Percentiles rank a stretch among this genome's conserved stretches.
Conservation (phyloP, 1,140 invertebrate genomes). For the Bombus picipes region DNA sequence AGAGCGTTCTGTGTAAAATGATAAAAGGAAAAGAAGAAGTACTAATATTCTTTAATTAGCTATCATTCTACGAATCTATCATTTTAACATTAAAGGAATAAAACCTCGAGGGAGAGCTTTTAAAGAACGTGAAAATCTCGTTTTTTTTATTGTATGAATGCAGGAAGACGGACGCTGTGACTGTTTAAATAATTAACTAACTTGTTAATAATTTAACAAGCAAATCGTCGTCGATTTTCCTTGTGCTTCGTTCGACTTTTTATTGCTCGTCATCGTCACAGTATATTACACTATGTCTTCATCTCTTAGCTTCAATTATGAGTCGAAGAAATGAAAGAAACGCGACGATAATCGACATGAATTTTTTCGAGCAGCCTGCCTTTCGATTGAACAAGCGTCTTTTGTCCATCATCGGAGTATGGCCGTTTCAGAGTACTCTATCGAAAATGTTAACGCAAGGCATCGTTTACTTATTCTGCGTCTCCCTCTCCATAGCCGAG, state of each 20-base stretch:
- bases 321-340: not conserved
- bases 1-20: not conserved
- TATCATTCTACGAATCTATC: not conserved
- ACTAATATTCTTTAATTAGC: not conserved
- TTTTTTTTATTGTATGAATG: not conserved
- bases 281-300: not conserved
- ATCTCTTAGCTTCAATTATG: not conserved
- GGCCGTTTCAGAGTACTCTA: not conserved
- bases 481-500: not conserved
- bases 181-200: not conserved
- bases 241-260: no score
- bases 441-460: not conserved
- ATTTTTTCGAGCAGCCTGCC: conserved; percentile 3
- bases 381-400: conserved; percentile 10
- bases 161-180: not conserved
- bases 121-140: not conserved
- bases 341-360: not conserved
- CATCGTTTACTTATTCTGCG: not conserved
- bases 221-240: not conserved
- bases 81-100: not conserved
- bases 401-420: not conserved
- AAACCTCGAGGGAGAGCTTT: not conserved
- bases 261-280: no score
- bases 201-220: conserved; percentile 5
- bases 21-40: not conserved